Percentiles rank a stretch among this genome's conserved stretches.
Conservation (phyloP, 2,888 invertebrate species). For the Neria commutata region DNA sequence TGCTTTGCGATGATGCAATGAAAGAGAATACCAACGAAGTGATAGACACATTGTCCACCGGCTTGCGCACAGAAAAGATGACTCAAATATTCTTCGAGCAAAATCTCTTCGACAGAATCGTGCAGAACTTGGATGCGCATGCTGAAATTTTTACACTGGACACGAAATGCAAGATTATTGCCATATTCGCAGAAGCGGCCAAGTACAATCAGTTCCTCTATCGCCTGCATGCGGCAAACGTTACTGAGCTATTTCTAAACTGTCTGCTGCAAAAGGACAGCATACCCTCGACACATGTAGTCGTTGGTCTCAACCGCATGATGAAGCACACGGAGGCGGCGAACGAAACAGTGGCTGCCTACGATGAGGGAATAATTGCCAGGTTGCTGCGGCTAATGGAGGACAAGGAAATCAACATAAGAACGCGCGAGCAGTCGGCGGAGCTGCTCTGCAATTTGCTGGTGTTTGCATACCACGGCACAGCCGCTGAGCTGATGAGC, state of each 20-base stretch:
- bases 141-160: conserved; percentile 24
- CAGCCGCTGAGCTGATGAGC: conserved; percentile 31
- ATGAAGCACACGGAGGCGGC: conserved; percentile 38
- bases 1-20: conserved; percentile 37
- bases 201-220: conserved; percentile 38
- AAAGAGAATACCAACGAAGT: conserved; percentile 35
- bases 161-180: conserved; percentile 38
- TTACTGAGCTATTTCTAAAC: conserved; percentile 41
- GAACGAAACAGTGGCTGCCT: conserved; percentile 38
- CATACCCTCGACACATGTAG: conserved; percentile 35
- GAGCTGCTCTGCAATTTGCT: conserved; percentile 42
- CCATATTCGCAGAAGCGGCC: conserved; percentile 47
- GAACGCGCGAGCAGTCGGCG: conserved; percentile 45
- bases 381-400: conserved; percentile 37
- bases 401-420: conserved; percentile 30
- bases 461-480: conserved; percentile 35
- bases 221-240: conserved; percentile 37
- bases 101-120: conserved; percentile 47
- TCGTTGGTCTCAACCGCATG: conserved; percentile 47
- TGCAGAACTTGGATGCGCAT: conserved; percentile 34
- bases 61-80: conserved; percentile 47
- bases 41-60: conserved; percentile 46
- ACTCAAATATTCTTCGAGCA: conserved; percentile 49
- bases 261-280: conserved; percentile 39
- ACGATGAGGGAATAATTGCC: conserved; percentile 28